Base-by-base conservation (phyloP, 1,140 invertebrate genomes). In the Radopholus similis region DNA sequence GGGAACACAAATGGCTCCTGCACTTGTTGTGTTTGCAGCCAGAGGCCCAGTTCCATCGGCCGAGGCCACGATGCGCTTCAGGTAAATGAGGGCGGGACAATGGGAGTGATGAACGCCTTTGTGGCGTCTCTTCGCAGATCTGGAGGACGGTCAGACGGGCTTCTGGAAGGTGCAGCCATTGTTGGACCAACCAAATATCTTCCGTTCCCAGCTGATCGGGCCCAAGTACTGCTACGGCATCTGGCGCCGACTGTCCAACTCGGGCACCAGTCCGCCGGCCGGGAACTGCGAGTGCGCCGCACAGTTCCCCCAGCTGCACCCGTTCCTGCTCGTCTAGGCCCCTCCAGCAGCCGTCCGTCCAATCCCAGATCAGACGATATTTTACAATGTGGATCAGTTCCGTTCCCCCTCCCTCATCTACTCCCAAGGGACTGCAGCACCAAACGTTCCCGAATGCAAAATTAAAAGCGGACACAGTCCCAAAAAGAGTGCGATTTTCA, bases 141-240 rank as follows among this genome's bases (percentile, higher is more conserved):
- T 76, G n/a, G 74, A 76, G 18, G 74, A 76, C 40, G 74, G 74
- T 13, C 69, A 76, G 23, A 38, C 57, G 21, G 74, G 74, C 26
- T 76, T 76, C 49, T 76, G 74, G 74, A 76, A 76, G 44, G n/a
- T n/a, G n/a, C n/a, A n/a, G n/a, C n/a, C n/a, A n/a, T n/a, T n/a
- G n/a, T n/a, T n/a, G n/a, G n/a, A n/a, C n/a, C n/a, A n/a, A n/a
- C n/a, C n/a, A n/a, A n/a, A n/a, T n/a, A n/a, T n/a, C n/a, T n/a
- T n/a, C n/a, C n/a, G n/a, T n/a, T n/a, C n/a, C n/a, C n/a, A n/a
- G n/a, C 42, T 76, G 34, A 70, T 76, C n/a, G 74, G 74, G 3
- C 74, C 74, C 3, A 65, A 70, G 37, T 69, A 58, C 26, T 76
- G 74, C 26, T 76, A 72, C 42, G 74, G 74, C 4, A 76, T 76